These are phyloP conservation scores for Hylomyscus alleni DNA, from an alignment of 2,797 vertebrate genomes.

Conservation along the genomic window DNA sequence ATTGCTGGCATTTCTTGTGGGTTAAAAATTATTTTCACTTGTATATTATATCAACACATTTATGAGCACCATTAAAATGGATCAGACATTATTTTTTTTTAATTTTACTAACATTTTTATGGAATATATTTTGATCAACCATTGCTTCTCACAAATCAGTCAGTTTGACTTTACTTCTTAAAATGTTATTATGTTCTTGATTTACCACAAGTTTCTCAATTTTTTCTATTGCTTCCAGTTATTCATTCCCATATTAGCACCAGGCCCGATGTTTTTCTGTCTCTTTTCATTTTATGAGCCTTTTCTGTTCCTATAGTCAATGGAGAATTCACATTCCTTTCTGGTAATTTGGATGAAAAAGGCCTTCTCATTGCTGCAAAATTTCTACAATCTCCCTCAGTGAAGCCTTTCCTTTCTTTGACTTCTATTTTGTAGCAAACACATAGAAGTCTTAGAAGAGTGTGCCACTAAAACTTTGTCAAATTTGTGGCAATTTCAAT, in stretches of 20 bases:
- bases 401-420: neutral
- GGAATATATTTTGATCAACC: neutral
- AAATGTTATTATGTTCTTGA: neutral
- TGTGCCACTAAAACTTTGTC: conserved; percentile 43
- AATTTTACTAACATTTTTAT: neutral
- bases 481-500: neutral
- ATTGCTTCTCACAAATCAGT: neutral
- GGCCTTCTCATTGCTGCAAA: neutral
- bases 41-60: neutral
- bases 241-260: conserved; percentile 5
- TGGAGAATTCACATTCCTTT: neutral
- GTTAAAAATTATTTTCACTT: neutral
- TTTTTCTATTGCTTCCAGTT: neutral
- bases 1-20: conserved; percentile 7
- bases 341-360: conserved; percentile 41
- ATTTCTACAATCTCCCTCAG: neutral
- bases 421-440: conserved; percentile 41
- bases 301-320: neutral
- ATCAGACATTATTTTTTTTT: neutral
- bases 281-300: neutral
- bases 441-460: conserved; percentile 37
- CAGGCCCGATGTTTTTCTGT: neutral
- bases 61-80: neutral
- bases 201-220: neutral
- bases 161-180: neutral